Evolutionary conservation across 2,888 invertebrate genomes (phyloP).

Genomic region (Endotricha flammealis): DNA sequence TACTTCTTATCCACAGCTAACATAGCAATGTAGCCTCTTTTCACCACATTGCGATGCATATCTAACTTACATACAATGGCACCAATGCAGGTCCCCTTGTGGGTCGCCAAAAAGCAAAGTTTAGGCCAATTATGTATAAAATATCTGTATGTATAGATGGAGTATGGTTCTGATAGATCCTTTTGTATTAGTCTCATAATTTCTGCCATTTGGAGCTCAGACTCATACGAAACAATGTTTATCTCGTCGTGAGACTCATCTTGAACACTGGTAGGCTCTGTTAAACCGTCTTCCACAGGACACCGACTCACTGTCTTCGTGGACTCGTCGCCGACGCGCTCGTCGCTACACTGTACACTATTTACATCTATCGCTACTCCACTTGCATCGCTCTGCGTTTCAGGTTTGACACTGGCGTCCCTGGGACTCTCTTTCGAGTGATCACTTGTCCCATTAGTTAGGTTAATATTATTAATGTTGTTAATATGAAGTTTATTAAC

Average conservation of each 20-base stretch:
- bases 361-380: constrained; percentile 51
- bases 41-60: constrained; percentile 91
- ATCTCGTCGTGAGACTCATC: constrained; percentile 49
- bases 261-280: constrained; percentile 34
- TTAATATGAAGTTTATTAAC: constrained; percentile 65
- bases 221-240: constrained; percentile 84
- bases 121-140: constrained; percentile 99
- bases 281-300: constrained; percentile 39
- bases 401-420: constrained; percentile 33
- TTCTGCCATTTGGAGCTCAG: constrained; percentile 98
- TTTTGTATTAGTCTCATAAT: constrained; percentile 99
- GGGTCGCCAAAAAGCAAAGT: constrained; percentile 96
- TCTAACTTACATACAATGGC: constrained; percentile 99
- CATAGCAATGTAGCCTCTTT: constrained; percentile 99
- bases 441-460: constrained; percentile 69
- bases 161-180: constrained; percentile 99
- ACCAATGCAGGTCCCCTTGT: constrained; percentile 93
- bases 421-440: constrained; percentile 49
- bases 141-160: constrained; percentile 99
- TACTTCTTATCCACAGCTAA: constrained; percentile 97
- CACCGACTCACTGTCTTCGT: constrained; percentile 30
- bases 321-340: constrained; percentile 28
- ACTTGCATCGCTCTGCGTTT: constrained; percentile 39
- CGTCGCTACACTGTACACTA: constrained; percentile 62
- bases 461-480: constrained; percentile 60